Conservation (phyloP, 2,797 vertebrate genomes). For the Poecilia velifera region DNA sequence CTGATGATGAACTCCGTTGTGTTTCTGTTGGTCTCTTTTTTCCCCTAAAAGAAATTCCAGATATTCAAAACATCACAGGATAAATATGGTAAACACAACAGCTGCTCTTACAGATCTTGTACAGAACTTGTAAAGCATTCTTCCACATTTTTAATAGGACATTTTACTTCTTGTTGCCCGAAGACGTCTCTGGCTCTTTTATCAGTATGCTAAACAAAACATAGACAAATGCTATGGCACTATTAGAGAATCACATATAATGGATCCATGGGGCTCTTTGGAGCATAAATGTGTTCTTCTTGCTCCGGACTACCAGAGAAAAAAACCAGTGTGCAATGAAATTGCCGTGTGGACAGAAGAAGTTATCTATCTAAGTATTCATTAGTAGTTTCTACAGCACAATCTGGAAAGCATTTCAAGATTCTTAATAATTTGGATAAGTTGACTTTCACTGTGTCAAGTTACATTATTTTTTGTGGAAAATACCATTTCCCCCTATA, state of each 20-base stretch:
- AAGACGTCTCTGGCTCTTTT: not conserved
- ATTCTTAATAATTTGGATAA: not conserved
- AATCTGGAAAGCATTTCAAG: not conserved
- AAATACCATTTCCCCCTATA: not conserved
- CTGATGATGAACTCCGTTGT: not conserved
- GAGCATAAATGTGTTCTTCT: no score
- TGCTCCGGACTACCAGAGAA: no score
- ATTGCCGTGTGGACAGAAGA: not conserved
- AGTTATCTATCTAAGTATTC: not conserved
- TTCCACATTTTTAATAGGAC: not conserved
- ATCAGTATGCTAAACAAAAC: not conserved
- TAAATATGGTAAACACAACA: not conserved
- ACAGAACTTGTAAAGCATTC: not conserved
- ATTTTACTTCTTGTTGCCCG: not conserved
- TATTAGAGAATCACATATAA: not conserved
- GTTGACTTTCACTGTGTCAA: not conserved
- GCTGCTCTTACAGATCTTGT: not conserved
- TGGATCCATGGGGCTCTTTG: not conserved
- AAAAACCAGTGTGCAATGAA: not conserved
- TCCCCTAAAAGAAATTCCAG: not conserved
- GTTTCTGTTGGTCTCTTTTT: not conserved
- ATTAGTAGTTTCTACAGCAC: not conserved
- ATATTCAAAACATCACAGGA: not conserved
- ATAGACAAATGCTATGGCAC: not conserved
- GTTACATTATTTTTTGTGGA: not conserved